Conservation (phyloP, 2,797 vertebrate genomes). For the Vultur gryphus region DNA sequence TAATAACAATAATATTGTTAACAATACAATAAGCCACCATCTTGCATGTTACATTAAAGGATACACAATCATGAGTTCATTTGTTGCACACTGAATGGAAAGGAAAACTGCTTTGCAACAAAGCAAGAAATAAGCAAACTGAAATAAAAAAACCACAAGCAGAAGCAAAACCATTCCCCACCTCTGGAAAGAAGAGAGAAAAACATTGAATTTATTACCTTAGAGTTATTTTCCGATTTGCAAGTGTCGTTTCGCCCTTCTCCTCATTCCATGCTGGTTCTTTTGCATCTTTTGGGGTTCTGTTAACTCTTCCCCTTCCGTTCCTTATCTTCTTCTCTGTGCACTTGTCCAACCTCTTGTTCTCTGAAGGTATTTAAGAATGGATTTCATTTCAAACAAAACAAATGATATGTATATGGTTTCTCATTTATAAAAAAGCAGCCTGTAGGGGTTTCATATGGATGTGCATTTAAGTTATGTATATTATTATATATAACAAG, state of each 20-base stretch:
- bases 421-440: slow-evolving; percentile 70
- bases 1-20: slow-evolving; percentile 24
- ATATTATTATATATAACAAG: slow-evolving; percentile 75
- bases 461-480: slow-evolving; percentile 80
- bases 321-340: slow-evolving; percentile 46
- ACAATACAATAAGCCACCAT: slow-evolving; percentile 27
- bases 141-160: slow-evolving; percentile 48
- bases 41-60: slow-evolving; percentile 58
- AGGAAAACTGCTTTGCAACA: slow-evolving; percentile 71
- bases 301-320: slow-evolving; percentile 30
- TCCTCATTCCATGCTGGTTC: slow-evolving; percentile 28
- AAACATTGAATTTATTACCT: slow-evolving; percentile 55
- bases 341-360: slow-evolving; percentile 51
- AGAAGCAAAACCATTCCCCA: slow-evolving; percentile 62
- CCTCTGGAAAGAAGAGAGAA: slow-evolving; percentile 60
- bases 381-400: slow-evolving; percentile 49
- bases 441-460: slow-evolving; percentile 73
- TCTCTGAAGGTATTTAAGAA: slow-evolving; percentile 58
- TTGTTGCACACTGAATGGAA: slow-evolving; percentile 65
- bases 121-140: slow-evolving; percentile 68
- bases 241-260: slow-evolving; percentile 49
- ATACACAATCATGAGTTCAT: slow-evolving; percentile 37
- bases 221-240: slow-evolving; percentile 54
- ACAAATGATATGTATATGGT: slow-evolving; percentile 56
- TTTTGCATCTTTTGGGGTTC: slow-evolving; percentile 49